These are phyloP conservation scores for Salpingus planirostris DNA, from an alignment of 2,888 invertebrate genomes.

Conservation along the genomic window DNA sequence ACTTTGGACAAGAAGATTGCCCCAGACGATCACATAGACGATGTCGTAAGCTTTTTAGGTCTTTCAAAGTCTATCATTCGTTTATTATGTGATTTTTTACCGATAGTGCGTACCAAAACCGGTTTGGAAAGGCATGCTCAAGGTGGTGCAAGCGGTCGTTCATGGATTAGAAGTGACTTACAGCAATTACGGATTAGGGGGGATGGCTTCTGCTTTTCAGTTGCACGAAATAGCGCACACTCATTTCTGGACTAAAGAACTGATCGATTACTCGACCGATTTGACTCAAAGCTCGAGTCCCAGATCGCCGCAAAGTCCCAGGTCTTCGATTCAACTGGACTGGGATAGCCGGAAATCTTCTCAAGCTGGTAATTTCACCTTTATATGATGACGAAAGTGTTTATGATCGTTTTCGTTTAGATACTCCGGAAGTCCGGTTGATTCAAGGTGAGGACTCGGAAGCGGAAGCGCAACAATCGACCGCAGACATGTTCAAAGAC, in stretches of 20 bases:
- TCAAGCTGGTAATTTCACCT: slow-evolving; percentile 45
- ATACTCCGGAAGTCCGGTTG: slow-evolving; percentile 53
- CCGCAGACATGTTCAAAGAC: slow-evolving; percentile 89
- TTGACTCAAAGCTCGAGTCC: slow-evolving; percentile 51
- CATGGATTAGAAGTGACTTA: slow-evolving; percentile 88
- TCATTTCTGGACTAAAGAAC: slow-evolving; percentile 91
- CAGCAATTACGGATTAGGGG: slow-evolving; percentile 88
- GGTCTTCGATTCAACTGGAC: slow-evolving; percentile 46
- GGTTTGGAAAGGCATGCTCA: slow-evolving; percentile 95
- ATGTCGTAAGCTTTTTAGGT: slow-evolving; percentile 88
- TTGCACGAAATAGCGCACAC: slow-evolving; percentile 98
- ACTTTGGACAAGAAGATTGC: slow-evolving; percentile 88
- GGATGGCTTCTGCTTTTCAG: slow-evolving; percentile 96
- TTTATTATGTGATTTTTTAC: no score
- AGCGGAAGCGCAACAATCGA: slow-evolving; percentile 60
- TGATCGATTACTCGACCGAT: slow-evolving; percentile 50
- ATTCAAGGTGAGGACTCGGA: slow-evolving; percentile 55
- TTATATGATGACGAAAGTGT: not conserved
- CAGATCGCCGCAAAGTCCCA: slow-evolving; percentile 55
- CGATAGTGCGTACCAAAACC: slow-evolving; percentile 82
- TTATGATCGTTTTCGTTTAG: slow-evolving; percentile 21
- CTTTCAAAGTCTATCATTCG: no score
- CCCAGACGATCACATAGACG: slow-evolving; percentile 94
- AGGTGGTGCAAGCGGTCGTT: slow-evolving; percentile 80
- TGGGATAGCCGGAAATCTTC: slow-evolving; percentile 59